Percentiles rank a stretch among this genome's conserved stretches.
Conservation (phyloP, 2,888 invertebrate species). For the Drosophila algonquin region DNA sequence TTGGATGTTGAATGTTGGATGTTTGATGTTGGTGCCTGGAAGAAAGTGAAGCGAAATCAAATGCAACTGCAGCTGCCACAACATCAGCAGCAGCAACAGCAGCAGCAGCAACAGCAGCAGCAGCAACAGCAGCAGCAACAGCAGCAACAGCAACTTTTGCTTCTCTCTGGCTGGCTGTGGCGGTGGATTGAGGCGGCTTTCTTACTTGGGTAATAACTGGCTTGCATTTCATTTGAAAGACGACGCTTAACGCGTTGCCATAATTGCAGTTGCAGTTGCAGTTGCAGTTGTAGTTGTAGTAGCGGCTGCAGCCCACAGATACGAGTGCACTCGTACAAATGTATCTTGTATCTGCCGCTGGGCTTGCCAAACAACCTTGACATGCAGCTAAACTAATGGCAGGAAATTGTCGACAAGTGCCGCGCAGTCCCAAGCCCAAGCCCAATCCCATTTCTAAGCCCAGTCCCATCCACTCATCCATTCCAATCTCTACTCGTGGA, state of each 20-base stretch:
- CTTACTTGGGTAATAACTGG: slow-evolving; percentile 71
- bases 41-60: slow-evolving; percentile 76
- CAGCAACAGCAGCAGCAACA: slow-evolving; percentile 15
- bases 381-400: slow-evolving; percentile 72
- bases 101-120: slow-evolving; percentile 48
- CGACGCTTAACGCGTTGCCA: slow-evolving; percentile 69
- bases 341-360: slow-evolving; percentile 43
- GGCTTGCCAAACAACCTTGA: slow-evolving; percentile 76
- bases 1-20: slow-evolving; percentile 30
- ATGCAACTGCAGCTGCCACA: slow-evolving; percentile 46
- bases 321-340: slow-evolving; percentile 15
- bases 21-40: slow-evolving; percentile 41
- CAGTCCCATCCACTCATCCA: slow-evolving; percentile 18
- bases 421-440: slow-evolving; percentile 41
- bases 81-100: slow-evolving; percentile 7
- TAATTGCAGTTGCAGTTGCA: slow-evolving; percentile 62
- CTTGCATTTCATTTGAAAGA: slow-evolving; percentile 74
- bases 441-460: slow-evolving; percentile 19
- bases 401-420: slow-evolving; percentile 73
- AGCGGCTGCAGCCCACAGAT: slow-evolving; percentile 14
- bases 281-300: slow-evolving; percentile 40
- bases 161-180: slow-evolving; percentile 18
- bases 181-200: slow-evolving; percentile 43
- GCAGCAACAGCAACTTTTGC: slow-evolving; percentile 46
- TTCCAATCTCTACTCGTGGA: background rate